Evolutionary conservation across 2,113 vertebrate genomes (phyloP).

Genomic region (Mionectes macconnelli): DNA sequence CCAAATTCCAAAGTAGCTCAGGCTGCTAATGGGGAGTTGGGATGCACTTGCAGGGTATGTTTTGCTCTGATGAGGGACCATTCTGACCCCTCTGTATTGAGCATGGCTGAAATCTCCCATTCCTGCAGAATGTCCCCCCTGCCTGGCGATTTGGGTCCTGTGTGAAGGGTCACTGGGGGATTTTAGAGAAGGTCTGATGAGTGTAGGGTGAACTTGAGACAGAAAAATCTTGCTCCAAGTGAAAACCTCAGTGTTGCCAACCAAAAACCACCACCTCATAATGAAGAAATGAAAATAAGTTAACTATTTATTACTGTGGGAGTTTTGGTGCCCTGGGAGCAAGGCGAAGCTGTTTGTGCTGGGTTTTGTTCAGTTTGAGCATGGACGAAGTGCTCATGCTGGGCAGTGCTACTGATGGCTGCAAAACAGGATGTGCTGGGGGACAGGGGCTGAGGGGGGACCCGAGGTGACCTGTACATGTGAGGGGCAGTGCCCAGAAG

Average conservation of each 20-base stretch:
- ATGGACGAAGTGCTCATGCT: accelerated
- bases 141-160: accelerated
- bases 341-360: neutral
- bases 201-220: neutral
- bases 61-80: neutral
- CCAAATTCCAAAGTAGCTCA: neutral
- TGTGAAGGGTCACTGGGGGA: neutral
- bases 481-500: neutral
- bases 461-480: accelerated
- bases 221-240: neutral
- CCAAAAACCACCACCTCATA: accelerated
- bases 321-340: accelerated
- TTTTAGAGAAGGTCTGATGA: accelerated
- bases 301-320: neutral
- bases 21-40: neutral
- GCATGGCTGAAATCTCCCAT: neutral
- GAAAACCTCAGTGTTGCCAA: neutral
- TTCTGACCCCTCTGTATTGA: neutral
- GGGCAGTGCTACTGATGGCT: accelerated
- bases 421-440: neutral
- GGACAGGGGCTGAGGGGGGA: accelerated
- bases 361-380: neutral
- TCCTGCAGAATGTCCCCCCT: neutral
- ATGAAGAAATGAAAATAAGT: neutral
- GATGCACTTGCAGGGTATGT: neutral